These are phyloP conservation scores for Gonatopus flavifemur DNA, from an alignment of 1,140 invertebrate species.

Conservation along the genomic window DNA sequence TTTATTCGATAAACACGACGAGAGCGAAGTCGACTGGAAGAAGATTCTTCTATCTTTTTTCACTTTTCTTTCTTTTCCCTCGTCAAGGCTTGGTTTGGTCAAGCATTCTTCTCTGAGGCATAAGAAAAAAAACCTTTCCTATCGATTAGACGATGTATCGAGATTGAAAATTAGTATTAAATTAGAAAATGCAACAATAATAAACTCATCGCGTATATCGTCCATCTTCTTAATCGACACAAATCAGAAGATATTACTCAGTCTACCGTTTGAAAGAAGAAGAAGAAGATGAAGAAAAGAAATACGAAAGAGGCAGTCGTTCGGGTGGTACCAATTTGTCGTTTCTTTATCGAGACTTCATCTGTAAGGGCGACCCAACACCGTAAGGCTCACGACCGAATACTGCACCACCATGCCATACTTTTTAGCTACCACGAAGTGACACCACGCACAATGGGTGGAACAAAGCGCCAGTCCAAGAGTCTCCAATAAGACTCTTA, in stretches of 20 bases:
- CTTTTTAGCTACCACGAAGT: constrained; percentile 52
- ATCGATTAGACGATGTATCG: background rate
- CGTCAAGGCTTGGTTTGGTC: too few species aligned
- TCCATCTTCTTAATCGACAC: too few species aligned
- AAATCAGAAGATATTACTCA: too few species aligned
- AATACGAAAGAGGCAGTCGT: constrained; percentile 48
- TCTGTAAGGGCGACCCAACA: constrained; percentile 56
- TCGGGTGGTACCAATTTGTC: constrained; percentile 57
- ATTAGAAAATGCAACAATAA: too few species aligned
- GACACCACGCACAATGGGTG: constrained; percentile 51
- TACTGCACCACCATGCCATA: too few species aligned
- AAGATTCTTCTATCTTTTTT: constrained; percentile 24
- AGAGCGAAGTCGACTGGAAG: constrained; percentile 15
- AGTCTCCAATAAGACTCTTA: too few species aligned
- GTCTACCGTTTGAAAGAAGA: too few species aligned
- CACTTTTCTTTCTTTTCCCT: constrained; percentile 18
- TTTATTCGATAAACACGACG: too few species aligned
- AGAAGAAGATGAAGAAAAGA: too few species aligned
- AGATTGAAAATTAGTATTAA: background rate
- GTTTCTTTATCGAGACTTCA: constrained; percentile 53
- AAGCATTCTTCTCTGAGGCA: too few species aligned
- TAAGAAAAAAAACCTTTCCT: too few species aligned
- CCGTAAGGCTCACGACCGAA: constrained; percentile 40
- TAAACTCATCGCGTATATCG: too few species aligned
- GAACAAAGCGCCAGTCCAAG: constrained; percentile 50